Evolutionary conservation across 1,140 invertebrate species (phyloP).

Genomic region (Dufourea novaeangliae): DNA sequence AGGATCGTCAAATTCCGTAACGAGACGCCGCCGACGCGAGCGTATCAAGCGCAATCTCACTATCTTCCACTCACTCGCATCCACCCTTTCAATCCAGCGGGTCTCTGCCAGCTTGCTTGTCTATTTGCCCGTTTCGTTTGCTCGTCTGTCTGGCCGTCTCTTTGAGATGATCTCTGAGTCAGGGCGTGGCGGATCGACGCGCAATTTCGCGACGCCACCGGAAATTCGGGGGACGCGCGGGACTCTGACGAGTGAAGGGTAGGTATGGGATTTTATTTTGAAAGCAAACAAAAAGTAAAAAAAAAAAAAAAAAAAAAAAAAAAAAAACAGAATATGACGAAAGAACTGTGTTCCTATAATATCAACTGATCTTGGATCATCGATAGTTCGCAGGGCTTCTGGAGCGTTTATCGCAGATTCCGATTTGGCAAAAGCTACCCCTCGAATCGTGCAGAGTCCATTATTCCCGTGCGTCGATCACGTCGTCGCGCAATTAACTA

Average conservation of each 20-base stretch:
- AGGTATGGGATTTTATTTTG: not conserved
- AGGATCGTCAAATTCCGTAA: not conserved
- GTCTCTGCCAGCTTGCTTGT: constrained; percentile 8
- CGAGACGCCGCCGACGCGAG: not conserved
- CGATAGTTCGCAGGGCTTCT: too few relatives aligned
- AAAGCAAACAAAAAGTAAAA: constrained; percentile 4
- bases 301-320: too few relatives aligned
- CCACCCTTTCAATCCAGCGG: constrained; percentile 22
- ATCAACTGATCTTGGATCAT: too few relatives aligned
- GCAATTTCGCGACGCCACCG: constrained; percentile 6
- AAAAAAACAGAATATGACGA: too few relatives aligned
- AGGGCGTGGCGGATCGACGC: constrained; percentile 32
- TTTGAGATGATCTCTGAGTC: constrained; percentile 30
- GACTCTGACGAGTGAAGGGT: constrained; percentile 54
- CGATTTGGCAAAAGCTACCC: constrained; percentile 30
- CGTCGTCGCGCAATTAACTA: constrained; percentile 24
- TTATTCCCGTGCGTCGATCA: constrained; percentile 10
- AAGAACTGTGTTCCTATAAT: too few relatives aligned
- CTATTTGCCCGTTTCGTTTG: constrained; percentile 19
- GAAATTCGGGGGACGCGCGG: not conserved
- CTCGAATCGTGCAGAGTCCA: constrained; percentile 52
- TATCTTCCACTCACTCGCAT: not conserved
- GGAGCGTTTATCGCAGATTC: too few relatives aligned
- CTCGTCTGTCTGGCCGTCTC: constrained; percentile 39
- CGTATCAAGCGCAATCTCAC: not conserved